Percentiles rank a stretch among this genome's conserved stretches.
Conservation (phyloP, 2,888 invertebrate species). For the Phlogophora meticulosa region DNA sequence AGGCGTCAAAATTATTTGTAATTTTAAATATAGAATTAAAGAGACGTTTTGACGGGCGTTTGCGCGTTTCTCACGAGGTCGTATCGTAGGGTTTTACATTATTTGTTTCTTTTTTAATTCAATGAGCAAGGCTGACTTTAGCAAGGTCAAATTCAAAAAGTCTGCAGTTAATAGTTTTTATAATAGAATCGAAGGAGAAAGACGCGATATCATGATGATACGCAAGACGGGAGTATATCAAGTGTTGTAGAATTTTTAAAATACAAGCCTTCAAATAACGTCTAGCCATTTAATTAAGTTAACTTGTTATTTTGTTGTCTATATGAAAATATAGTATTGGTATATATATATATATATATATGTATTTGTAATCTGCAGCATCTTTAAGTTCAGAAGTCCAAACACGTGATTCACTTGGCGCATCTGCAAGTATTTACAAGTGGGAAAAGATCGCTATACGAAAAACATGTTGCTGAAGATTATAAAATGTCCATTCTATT, state of each 20-base stretch:
- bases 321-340: not conserved
- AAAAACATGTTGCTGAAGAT: constrained; percentile 25
- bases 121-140: constrained; percentile 37
- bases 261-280: not conserved
- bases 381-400: constrained; percentile 35
- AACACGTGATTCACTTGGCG: constrained; percentile 62
- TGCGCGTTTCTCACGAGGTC: constrained; percentile 62
- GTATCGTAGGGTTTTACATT: constrained; percentile 28
- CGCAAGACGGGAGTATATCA: not conserved
- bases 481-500: constrained; percentile 9
- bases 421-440: constrained; percentile 61
- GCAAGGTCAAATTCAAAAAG: constrained; percentile 21
- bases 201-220: not conserved
- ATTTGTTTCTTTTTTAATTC: constrained; percentile 47
- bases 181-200: too few species aligned
- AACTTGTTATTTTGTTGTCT: not conserved
- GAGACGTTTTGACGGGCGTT: constrained; percentile 35
- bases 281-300: not conserved
- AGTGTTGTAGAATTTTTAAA: not conserved
- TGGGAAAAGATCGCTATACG: constrained; percentile 26
- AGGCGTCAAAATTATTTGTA: constrained; percentile 48
- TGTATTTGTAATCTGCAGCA: constrained; percentile 8
- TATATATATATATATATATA: not conserved
- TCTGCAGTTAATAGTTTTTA: constrained; percentile 23
- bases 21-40: constrained; percentile 57